A percentile compares a stretch with the other conserved stretches of the same genome.
phyloP scores from a whole-genome alignment of 2,113 vertebrate genomes.

The Rousettus leschenaultii region DNA sequence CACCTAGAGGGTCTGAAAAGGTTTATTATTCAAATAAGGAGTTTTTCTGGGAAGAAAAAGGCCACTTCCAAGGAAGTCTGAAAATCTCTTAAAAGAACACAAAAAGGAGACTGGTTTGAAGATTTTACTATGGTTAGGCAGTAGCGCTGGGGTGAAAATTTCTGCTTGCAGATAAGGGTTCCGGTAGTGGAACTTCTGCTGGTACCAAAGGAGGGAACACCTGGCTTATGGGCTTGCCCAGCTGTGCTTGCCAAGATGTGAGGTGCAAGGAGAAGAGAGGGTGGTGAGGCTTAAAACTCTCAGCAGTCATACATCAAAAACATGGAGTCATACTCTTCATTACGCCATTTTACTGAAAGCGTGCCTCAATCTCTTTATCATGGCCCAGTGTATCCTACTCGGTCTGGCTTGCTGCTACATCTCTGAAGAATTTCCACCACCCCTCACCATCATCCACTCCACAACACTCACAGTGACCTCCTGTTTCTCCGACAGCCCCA shows the following conservation, averaged over 20 bases:
- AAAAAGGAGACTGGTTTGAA: neutral
- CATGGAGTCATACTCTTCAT: neutral
- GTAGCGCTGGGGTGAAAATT: neutral
- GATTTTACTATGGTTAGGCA: neutral
- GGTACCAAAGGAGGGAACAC: neutral
- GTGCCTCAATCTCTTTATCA: neutral
- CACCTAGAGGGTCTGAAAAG: neutral
- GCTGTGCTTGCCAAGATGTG: neutral
- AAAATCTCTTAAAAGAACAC: neutral
- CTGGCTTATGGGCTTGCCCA: no score
- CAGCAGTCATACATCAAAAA: neutral
- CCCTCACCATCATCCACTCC: no score
- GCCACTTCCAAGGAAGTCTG: neutral
- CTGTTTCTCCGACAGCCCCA: neutral
- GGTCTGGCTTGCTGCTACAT: no score
- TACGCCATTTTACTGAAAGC: neutral
- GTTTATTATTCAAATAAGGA: neutral
- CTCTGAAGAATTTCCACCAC: no score
- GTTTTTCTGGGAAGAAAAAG: neutral
- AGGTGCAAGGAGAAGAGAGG: neutral
- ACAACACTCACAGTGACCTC: neutral
- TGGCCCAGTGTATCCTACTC: accelerated
- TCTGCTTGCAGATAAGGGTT: neutral
- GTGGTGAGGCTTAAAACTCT: neutral
- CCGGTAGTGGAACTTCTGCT: neutral